Base-by-base conservation (phyloP, 2,113 vertebrate species). In the Pelmatolapia mariae region DNA sequence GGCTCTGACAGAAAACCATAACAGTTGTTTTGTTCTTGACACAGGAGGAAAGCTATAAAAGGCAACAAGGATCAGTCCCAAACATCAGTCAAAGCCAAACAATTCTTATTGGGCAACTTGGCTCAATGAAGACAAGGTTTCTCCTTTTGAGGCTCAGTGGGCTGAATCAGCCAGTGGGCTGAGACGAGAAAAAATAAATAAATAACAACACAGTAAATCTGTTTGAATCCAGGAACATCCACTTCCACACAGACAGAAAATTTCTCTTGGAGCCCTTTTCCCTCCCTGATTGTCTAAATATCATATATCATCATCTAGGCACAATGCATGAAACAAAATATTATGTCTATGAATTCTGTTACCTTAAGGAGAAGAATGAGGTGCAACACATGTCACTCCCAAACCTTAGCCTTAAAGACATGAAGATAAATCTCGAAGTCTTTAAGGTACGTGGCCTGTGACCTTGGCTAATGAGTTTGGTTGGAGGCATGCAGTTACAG, bases 31-130 rank as follows among this genome's bases (percentile, higher is more conserved):
- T 86, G 79, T 63, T 57, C 43, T 76, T 50, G 52, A 73, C 68
- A 26, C 40, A 45, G 1, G 22, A 56, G 80, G 61, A 95, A 93
- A 76, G 19, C 96, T 96, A 93, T 96, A 97, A 96, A 97, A 97
- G 95, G 96, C 81, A 96, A 96, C 80, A 54, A 71, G 81, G 81
- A 84, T 68, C 73, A 43, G 89, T 47, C 76, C 29, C 38, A 54
- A 87, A 84, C 82, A 81, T 59, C 88, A 88, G 80, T 85, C 26
- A 18, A 87, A 92, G 84, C 68, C 91, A 94, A 94, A 93, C 94
- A 91, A 87, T 85, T 81, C 89, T 93, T 61, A 91, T 89, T 91
- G 92, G 94, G 78, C 86, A 86, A 86, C 54, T 81, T 31, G 18
- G 16, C 59, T 85, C 73, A 24, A 89, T 93, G 86, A 84, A 86